phyloP scores from a whole-genome alignment of 1,140 invertebrate genomes.

The Drosophila miranda region DNA sequence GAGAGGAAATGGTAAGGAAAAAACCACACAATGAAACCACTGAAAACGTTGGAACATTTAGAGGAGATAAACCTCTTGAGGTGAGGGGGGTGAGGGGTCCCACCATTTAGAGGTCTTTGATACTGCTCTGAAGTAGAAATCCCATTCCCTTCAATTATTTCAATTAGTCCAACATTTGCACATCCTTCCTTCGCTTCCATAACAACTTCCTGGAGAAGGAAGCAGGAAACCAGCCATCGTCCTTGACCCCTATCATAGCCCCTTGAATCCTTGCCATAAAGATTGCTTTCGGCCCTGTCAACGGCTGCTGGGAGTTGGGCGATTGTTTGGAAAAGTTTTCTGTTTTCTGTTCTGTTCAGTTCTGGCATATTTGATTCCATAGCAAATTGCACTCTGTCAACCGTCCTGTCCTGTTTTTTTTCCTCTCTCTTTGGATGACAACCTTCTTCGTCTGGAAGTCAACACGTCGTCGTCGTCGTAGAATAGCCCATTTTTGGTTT shows the following conservation, averaged over 20 bases:
- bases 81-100: no score
- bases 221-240: conserved; percentile 11
- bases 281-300: background rate
- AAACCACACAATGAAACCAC: background rate
- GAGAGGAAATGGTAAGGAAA: background rate
- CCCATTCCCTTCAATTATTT: conserved; percentile 44
- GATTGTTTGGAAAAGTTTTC: conserved; percentile 27
- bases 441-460: conserved; percentile 39
- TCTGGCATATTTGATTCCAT: conserved; percentile 72
- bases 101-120: conserved; percentile 16
- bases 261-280: background rate
- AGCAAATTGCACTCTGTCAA: conserved; percentile 51
- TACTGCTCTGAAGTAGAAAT: background rate
- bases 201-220: conserved; percentile 34
- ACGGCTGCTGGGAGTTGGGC: background rate
- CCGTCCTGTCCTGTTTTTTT: conserved; percentile 21
- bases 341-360: background rate
- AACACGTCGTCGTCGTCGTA: conserved; percentile 25
- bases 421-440: conserved; percentile 25
- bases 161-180: conserved; percentile 41
- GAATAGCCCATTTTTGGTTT: conserved; percentile 28
- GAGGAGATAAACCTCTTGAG: no score
- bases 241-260: conserved; percentile 20
- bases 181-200: conserved; percentile 27
- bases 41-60: no score